These are phyloP conservation scores for Phymorhynchus buccinoides DNA, from an alignment of 1,140 invertebrate genomes.

Conservation along the genomic window DNA sequence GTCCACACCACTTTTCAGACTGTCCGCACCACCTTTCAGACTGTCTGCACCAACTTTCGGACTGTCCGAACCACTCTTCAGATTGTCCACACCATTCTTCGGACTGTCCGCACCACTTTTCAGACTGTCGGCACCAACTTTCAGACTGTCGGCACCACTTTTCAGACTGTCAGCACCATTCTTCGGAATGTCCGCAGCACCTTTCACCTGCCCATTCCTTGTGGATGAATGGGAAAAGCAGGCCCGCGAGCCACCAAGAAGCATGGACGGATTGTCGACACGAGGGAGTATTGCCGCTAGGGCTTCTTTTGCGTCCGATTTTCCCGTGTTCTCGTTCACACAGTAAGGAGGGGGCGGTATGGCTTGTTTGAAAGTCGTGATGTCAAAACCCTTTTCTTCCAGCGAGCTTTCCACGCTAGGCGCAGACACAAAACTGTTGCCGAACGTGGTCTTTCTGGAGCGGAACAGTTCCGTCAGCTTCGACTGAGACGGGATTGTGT, in stretches of 20 bases:
- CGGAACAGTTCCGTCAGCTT: not conserved
- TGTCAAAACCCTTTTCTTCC: not conserved
- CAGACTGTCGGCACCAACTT: too few relatives aligned
- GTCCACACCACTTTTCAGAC: too few relatives aligned
- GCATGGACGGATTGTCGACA: not conserved
- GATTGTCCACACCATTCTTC: not conserved
- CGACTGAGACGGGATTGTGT: not conserved
- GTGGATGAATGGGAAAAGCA: not conserved
- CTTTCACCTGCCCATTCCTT: not conserved
- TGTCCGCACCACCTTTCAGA: too few relatives aligned
- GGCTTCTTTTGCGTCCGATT: not conserved
- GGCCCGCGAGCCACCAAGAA: not conserved
- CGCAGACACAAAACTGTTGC: not conserved
- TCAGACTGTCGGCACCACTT: too few relatives aligned
- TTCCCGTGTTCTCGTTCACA: not conserved
- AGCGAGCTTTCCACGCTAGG: not conserved
- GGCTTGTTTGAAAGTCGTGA: not conserved
- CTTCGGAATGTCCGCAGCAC: not conserved
- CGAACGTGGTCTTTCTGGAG: not conserved
- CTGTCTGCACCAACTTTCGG: too few relatives aligned
- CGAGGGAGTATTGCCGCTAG: conserved; percentile 1
- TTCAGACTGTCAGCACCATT: not conserved
- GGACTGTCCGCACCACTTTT: too few relatives aligned
- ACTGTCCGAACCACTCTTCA: not conserved
- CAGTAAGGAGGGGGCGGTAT: not conserved